These are phyloP conservation scores for Corvus cornix DNA, from an alignment of 2,113 vertebrate species.

Conservation along the genomic window DNA sequence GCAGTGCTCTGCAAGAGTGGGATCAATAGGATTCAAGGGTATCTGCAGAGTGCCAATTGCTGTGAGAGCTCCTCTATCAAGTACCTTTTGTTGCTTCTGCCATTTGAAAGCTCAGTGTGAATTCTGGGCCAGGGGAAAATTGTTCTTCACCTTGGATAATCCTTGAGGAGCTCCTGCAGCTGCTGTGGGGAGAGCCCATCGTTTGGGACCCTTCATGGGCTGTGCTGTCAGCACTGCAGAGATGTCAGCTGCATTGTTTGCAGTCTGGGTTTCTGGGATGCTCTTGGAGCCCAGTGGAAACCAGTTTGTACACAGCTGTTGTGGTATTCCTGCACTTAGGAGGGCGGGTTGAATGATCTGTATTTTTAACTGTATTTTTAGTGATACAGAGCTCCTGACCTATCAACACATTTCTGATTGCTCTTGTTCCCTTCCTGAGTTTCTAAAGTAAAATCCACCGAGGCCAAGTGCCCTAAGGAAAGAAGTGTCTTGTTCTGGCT, in stretches of 20 bases:
- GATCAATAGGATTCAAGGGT: background rate
- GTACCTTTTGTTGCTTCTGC: background rate
- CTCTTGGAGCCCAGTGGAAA: background rate
- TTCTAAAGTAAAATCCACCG: background rate
- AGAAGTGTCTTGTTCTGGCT: background rate
- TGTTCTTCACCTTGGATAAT: background rate
- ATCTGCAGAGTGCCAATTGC: background rate
- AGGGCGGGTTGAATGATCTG: background rate
- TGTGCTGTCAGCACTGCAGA: background rate
- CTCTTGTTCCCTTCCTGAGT: background rate
- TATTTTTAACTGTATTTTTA: background rate
- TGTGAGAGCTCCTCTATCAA: background rate
- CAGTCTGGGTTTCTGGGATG: background rate
- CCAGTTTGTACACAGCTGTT: background rate
- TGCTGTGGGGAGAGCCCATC: background rate
- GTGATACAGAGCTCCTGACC: background rate
- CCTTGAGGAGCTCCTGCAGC: background rate
- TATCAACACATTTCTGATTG: background rate
- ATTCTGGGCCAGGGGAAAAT: background rate
- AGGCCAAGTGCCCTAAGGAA: background rate
- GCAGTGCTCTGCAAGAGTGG: background rate
- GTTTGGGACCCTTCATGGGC: fast-evolving
- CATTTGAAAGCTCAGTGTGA: background rate
- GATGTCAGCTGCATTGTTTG: background rate
- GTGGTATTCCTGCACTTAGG: background rate